Conservation (phyloP, 2,113 vertebrate genomes). For the Mobula birostris region DNA sequence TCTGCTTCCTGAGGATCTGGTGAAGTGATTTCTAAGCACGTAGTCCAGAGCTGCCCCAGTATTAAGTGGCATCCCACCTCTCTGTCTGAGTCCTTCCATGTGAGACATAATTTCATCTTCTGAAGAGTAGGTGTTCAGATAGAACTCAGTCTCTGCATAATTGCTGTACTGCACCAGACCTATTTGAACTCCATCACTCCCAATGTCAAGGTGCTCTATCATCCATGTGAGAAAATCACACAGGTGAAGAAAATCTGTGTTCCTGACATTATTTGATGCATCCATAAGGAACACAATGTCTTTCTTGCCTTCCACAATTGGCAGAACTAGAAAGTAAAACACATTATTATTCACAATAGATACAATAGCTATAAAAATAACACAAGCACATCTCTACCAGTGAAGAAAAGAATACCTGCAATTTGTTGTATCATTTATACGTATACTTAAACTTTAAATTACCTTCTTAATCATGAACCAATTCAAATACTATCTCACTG, state of each 20-base stretch:
- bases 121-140: constrained; percentile 62
- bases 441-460: background rate
- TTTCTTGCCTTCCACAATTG: background rate
- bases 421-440: background rate
- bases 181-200: constrained; percentile 74
- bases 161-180: constrained; percentile 71
- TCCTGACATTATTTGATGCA: constrained; percentile 67
- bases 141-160: constrained; percentile 64
- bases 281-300: constrained; percentile 94
- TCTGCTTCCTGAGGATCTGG: constrained; percentile 63
- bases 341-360: background rate
- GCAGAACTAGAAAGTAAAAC: background rate
- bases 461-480: background rate
- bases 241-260: constrained; percentile 54
- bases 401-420: background rate
- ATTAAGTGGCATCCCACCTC: constrained; percentile 57
- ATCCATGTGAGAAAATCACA: constrained; percentile 73
- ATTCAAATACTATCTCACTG: background rate
- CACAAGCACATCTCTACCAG: background rate
- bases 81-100: constrained; percentile 56
- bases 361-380: background rate
- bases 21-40: constrained; percentile 69
- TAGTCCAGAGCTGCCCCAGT: constrained; percentile 76
- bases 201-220: constrained; percentile 73
- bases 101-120: constrained; percentile 53